A percentile compares a stretch with the other conserved stretches of the same genome.
phyloP scores from a whole-genome alignment of 2,113 vertebrate genomes.

The Hippoglossus stenolepis region DNA sequence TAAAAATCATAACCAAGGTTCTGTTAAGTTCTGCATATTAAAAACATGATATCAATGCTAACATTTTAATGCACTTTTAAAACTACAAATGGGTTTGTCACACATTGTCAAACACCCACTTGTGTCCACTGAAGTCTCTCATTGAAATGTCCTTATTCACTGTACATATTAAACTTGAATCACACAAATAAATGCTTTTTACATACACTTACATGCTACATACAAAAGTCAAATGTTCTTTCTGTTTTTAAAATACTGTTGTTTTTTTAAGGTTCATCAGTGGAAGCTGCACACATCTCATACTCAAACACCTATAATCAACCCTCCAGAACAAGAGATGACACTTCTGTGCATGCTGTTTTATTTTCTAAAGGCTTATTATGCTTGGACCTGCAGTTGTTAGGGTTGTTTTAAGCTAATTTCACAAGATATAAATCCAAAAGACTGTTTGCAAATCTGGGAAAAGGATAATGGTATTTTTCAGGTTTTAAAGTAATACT shows the following conservation, averaged over 20 bases:
- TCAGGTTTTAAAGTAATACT: not conserved
- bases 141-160: not conserved
- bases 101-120: not conserved
- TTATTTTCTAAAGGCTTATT: too few species aligned
- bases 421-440: not conserved
- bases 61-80: not conserved
- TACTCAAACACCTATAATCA: too few species aligned
- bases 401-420: too few species aligned
- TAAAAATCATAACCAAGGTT: not conserved
- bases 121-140: not conserved
- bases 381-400: too few species aligned
- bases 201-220: not conserved
- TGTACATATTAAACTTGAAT: not conserved
- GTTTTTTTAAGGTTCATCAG: too few species aligned
- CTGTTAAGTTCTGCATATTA: not conserved
- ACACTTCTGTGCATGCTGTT: too few species aligned
- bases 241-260: not conserved
- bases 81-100: not conserved
- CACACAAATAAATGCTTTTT: not conserved
- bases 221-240: not conserved
- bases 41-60: not conserved
- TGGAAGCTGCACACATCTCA: not conserved
- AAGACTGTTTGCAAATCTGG: not conserved
- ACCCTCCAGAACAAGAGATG: too few species aligned
- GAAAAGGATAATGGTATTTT: not conserved